Evolutionary conservation across 2,113 vertebrate genomes (phyloP).

Genomic region (human): GRCh38 chr5:72152501-72153000

Average conservation of each 20-base stretch:
- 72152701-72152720: too few relatives aligned
- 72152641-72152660: too few relatives aligned
- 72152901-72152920: background rate
- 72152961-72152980: background rate
- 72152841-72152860: background rate
- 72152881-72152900: background rate
- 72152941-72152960: background rate
- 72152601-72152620: too few relatives aligned
- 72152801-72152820: background rate
- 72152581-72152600: too few relatives aligned
- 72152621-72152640: too few relatives aligned
- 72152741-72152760: background rate
- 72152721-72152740: background rate
- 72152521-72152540: too few relatives aligned
- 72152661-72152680: too few relatives aligned
- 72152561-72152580: too few relatives aligned
- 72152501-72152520: too few relatives aligned
- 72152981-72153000: conserved; percentile 47
- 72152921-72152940: background rate
- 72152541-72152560: too few relatives aligned
- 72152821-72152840: background rate
- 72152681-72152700: too few relatives aligned
- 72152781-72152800: background rate
- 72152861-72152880: background rate
- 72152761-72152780: background rate